Percentiles rank a stretch among this genome's conserved stretches.
phyloP scores from a whole-genome alignment of 1,140 invertebrate genomes.

The Tachypleus tridentatus region DNA sequence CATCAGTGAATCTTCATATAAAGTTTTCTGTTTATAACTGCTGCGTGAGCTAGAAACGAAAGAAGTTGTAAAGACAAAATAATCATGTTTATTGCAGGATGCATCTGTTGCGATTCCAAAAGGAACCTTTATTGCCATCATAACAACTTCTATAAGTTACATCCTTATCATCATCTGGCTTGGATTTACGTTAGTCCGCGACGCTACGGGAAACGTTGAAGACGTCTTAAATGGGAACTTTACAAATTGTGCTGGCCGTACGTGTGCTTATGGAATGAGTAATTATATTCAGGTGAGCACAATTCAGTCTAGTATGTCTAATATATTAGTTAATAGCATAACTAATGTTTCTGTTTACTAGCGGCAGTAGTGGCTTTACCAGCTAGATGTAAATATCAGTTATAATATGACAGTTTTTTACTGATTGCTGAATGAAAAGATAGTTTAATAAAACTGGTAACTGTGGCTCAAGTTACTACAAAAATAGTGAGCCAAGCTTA shows the following conservation, averaged over 20 bases:
- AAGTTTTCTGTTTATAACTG: neutral
- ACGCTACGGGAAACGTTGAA: conserved; percentile 58
- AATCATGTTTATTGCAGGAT: conserved; percentile 47
- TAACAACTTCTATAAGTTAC: conserved; percentile 71
- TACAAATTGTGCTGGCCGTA: conserved; percentile 35
- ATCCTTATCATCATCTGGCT: conserved; percentile 65
- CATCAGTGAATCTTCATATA: too few relatives aligned
- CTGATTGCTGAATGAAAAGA: too few relatives aligned
- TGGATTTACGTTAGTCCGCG: conserved; percentile 62
- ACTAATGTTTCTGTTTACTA: too few relatives aligned
- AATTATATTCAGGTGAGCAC: conserved; percentile 59
- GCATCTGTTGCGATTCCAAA: conserved; percentile 76
- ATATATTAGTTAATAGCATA: too few relatives aligned
- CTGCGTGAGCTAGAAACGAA: conserved; percentile 8
- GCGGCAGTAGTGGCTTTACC: too few relatives aligned
- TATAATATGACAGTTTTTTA: too few relatives aligned
- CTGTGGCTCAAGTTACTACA: too few relatives aligned
- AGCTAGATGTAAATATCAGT: too few relatives aligned
- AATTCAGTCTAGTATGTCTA: neutral
- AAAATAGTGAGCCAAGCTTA: too few relatives aligned
- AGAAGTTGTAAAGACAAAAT: too few relatives aligned
- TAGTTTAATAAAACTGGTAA: too few relatives aligned
- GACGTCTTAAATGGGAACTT: conserved; percentile 47
- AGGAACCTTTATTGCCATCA: conserved; percentile 65
- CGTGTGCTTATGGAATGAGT: conserved; percentile 60